phyloP scores from a whole-genome alignment of 2,888 invertebrate species.

The Agrotis segetum region DNA sequence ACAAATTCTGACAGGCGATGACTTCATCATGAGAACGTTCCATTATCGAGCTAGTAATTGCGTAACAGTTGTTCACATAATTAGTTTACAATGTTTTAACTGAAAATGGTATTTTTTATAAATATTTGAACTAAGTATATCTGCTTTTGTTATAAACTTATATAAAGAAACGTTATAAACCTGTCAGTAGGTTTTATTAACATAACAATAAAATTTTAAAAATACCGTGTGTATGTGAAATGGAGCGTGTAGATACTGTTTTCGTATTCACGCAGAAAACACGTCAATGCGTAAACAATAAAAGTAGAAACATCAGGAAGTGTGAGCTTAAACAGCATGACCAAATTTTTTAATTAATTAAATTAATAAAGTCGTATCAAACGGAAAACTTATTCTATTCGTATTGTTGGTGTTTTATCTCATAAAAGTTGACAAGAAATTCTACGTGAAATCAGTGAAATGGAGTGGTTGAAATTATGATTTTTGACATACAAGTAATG shows the following conservation, averaged over 20 bases:
- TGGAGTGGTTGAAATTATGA: slow-evolving; percentile 14
- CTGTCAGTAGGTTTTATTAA: background rate
- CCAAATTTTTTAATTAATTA: too few relatives aligned
- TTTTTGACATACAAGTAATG: slow-evolving; percentile 38
- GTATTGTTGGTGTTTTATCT: too few relatives aligned
- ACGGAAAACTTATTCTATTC: too few relatives aligned
- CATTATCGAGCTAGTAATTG: slow-evolving; percentile 23
- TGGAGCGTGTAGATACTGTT: background rate
- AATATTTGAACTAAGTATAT: background rate
- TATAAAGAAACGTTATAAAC: too few relatives aligned
- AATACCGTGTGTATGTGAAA: too few relatives aligned
- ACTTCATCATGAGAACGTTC: slow-evolving; percentile 51
- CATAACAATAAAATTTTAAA: too few relatives aligned
- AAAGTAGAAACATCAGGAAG: too few relatives aligned
- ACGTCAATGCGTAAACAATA: background rate
- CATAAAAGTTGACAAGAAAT: background rate
- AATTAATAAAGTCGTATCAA: too few relatives aligned
- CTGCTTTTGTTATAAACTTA: too few relatives aligned
- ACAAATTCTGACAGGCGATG: slow-evolving; percentile 54
- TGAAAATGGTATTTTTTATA: background rate
- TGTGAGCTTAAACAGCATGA: too few relatives aligned
- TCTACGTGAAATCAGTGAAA: slow-evolving; percentile 7
- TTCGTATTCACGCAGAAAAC: background rate
- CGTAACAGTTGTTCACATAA: background rate
- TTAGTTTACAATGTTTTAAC: background rate